Evolutionary conservation across 2,888 invertebrate species (phyloP).

Genomic region (Erebia aethiops): DNA sequence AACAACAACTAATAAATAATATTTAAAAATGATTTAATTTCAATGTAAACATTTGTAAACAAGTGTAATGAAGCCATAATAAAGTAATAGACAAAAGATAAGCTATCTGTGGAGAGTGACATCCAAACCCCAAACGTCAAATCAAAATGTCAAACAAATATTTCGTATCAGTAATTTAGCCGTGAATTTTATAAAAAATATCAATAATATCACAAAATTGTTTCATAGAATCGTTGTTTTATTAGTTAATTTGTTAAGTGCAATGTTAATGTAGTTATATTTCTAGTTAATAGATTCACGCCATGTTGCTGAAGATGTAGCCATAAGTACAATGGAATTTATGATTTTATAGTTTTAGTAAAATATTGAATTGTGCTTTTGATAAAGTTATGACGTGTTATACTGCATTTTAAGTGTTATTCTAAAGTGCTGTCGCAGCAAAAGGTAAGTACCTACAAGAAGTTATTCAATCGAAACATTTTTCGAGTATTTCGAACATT

Average conservation of each 20-base stretch:
- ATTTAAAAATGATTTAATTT: neutral
- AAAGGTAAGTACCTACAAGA: constrained; percentile 40
- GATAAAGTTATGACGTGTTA: constrained; percentile 59
- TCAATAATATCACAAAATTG: constrained; percentile 21
- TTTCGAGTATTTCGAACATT: constrained; percentile 1
- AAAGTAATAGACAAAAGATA: constrained; percentile 6
- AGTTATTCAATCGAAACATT: constrained; percentile 13
- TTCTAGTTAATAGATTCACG: constrained; percentile 20
- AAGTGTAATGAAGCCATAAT: neutral
- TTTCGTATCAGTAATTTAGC: constrained; percentile 34
- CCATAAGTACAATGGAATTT: constrained; percentile 51
- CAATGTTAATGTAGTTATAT: constrained; percentile 29
- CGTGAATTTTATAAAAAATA: constrained; percentile 36
- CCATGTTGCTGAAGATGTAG: constrained; percentile 40
- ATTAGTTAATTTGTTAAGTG: constrained; percentile 8
- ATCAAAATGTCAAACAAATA: constrained; percentile 44
- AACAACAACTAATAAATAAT: neutral
- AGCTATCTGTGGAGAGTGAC: constrained; percentile 26
- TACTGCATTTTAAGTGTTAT: constrained; percentile 39
- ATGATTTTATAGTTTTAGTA: constrained; percentile 45
- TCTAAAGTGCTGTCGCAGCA: constrained; percentile 28
- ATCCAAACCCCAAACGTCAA: constrained; percentile 40
- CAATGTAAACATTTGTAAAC: neutral
- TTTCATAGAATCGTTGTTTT: constrained; percentile 17
- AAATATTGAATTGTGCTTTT: constrained; percentile 42